These are phyloP conservation scores for Mustelus asterias DNA, from an alignment of 2,113 vertebrate species.

Conservation along the genomic window DNA sequence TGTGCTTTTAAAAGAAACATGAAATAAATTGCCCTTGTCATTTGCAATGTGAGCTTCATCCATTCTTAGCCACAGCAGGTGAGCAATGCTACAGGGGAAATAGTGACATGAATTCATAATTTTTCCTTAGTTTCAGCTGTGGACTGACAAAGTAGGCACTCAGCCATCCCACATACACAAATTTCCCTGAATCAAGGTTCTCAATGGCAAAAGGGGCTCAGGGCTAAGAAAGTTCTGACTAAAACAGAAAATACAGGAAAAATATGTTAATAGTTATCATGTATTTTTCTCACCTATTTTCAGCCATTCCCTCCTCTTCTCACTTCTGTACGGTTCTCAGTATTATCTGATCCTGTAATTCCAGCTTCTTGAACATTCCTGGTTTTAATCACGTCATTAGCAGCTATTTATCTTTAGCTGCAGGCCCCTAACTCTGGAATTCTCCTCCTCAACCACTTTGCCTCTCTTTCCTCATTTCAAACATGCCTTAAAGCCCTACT, in stretches of 20 bases:
- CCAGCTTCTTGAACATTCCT: neutral
- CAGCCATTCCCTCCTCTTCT: neutral
- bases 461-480: neutral
- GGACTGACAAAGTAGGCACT: neutral
- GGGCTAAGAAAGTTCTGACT: neutral
- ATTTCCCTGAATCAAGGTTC: neutral
- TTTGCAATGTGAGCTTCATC: neutral
- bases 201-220: neutral
- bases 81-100: neutral
- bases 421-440: too few relatives aligned
- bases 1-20: neutral
- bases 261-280: neutral
- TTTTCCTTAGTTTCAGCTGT: neutral
- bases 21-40: neutral
- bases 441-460: neutral
- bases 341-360: neutral
- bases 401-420: neutral
- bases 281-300: neutral
- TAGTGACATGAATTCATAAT: neutral
- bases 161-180: neutral
- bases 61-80: neutral
- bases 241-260: neutral
- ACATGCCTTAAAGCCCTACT: neutral
- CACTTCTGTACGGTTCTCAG: neutral
- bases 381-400: neutral